Percentiles rank a stretch among this genome's conserved stretches.
phyloP scores from a whole-genome alignment of 2,113 vertebrate genomes.

The Noturus placidus region DNA sequence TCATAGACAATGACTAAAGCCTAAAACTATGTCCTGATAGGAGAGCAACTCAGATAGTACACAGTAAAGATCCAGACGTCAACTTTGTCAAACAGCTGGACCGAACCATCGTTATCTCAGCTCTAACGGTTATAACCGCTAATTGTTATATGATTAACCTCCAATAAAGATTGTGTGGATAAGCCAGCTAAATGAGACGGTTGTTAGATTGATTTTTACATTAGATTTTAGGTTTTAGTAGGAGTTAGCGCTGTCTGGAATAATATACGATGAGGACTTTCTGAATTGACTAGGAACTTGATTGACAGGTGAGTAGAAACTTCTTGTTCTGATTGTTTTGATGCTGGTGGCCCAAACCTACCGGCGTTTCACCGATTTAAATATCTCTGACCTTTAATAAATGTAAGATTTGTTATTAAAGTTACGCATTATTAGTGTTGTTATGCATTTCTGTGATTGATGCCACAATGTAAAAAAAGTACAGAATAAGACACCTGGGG shows the following conservation, averaged over 20 bases:
- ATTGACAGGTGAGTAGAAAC: background rate
- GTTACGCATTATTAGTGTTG: background rate
- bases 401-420: background rate
- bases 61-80: background rate
- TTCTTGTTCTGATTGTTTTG: background rate
- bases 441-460: background rate
- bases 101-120: background rate
- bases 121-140: background rate
- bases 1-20: background rate
- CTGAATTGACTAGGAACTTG: background rate
- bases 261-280: background rate
- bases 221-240: background rate
- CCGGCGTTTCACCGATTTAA: background rate
- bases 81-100: background rate
- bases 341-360: background rate
- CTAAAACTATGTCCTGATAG: background rate
- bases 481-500: background rate
- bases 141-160: background rate
- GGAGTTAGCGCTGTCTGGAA: too few species aligned
- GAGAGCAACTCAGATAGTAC: background rate
- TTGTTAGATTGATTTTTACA: background rate
- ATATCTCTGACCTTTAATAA: background rate
- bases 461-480: background rate
- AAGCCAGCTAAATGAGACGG: background rate
- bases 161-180: background rate